These are phyloP conservation scores for Danio albolineatus DNA, from an alignment of 2,797 vertebrate species.

Conservation along the genomic window DNA sequence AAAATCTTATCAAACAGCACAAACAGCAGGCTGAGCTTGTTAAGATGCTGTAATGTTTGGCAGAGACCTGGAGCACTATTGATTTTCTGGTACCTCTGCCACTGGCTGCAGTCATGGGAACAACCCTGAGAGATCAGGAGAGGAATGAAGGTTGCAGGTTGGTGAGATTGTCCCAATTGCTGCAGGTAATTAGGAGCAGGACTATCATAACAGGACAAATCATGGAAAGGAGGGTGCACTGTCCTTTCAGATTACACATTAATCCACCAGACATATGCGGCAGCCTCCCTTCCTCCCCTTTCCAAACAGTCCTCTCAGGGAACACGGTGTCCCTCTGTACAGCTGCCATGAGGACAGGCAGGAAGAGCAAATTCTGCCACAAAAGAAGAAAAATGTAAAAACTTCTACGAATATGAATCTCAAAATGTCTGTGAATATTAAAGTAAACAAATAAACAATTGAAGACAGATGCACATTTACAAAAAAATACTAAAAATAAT, in stretches of 20 bases:
- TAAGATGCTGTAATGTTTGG: background rate
- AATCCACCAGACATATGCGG: constrained; percentile 49
- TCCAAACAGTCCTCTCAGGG: constrained; percentile 17
- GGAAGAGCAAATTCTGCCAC: background rate
- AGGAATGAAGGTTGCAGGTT: constrained; percentile 51
- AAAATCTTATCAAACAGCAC: background rate
- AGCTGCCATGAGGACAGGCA: background rate
- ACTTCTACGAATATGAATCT: background rate
- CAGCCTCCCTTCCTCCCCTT: constrained; percentile 14
- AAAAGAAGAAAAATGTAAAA: background rate
- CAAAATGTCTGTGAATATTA: too few relatives aligned
- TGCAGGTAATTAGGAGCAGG: constrained; percentile 55
- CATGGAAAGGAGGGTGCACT: constrained; percentile 38
- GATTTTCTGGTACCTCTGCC: constrained; percentile 38
- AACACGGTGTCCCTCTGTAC: constrained; percentile 23
- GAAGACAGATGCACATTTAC: background rate
- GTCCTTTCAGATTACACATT: constrained; percentile 59
- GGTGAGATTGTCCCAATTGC: constrained; percentile 25
- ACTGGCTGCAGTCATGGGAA: constrained; percentile 22
- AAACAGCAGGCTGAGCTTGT: constrained; percentile 11
- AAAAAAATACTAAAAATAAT: background rate
- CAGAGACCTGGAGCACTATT: constrained; percentile 40
- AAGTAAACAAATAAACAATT: background rate
- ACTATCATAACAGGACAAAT: constrained; percentile 43
- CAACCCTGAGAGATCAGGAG: constrained; percentile 17